Percentiles rank a stretch among this genome's conserved stretches.
Conservation (phyloP, 2,797 vertebrate species). For the Alcedo atthis region DNA sequence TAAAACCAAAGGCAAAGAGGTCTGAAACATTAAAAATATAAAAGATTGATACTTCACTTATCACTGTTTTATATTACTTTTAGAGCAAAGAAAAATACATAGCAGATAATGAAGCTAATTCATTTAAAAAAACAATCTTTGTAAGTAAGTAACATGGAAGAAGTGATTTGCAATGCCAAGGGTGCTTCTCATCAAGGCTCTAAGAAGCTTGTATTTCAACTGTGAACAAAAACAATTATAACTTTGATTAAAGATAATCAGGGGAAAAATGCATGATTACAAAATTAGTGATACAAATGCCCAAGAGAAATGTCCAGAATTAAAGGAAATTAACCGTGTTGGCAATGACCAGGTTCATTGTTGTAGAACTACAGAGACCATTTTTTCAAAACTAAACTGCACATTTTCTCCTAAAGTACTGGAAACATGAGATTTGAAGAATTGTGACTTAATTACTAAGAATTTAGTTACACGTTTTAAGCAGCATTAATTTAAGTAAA, state of each 20-base stretch:
- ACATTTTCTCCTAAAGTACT: neutral
- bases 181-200: neutral
- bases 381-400: neutral
- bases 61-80: neutral
- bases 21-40: constrained; percentile 35
- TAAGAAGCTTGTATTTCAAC: neutral
- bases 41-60: constrained; percentile 1
- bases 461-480: neutral
- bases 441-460: neutral
- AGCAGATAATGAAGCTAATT: neutral
- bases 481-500: neutral
- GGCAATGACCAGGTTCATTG: neutral
- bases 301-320: neutral
- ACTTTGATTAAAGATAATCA: neutral
- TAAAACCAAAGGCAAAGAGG: constrained; percentile 13
- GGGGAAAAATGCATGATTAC: neutral
- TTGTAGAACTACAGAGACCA: neutral
- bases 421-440: neutral
- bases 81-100: neutral
- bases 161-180: neutral
- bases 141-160: constrained; percentile 16
- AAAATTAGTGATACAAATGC: neutral
- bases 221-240: neutral
- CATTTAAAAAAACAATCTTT: neutral
- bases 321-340: neutral